phyloP scores from a whole-genome alignment of 2,797 vertebrate genomes.

The Tragopan temminckii region DNA sequence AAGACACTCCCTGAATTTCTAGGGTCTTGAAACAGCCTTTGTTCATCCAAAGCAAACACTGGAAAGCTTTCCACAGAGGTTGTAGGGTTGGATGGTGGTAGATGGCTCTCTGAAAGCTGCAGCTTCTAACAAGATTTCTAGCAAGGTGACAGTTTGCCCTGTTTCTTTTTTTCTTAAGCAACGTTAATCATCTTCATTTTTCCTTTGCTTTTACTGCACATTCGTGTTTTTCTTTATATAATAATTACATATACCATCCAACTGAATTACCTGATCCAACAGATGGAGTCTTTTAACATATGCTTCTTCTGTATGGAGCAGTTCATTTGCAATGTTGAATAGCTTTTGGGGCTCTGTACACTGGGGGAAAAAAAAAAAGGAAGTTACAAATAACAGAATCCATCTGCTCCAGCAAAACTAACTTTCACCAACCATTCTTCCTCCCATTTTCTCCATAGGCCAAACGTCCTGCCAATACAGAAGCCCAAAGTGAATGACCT shows the following conservation, averaged over 20 bases:
- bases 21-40: background rate
- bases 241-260: background rate
- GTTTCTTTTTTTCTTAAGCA: background rate
- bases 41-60: background rate
- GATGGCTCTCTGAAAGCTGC: background rate
- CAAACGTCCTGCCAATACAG: background rate
- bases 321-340: conserved; percentile 94
- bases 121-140: background rate
- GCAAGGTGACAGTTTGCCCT: background rate
- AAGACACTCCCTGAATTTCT: background rate
- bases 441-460: background rate
- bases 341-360: conserved; percentile 91
- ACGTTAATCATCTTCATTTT: background rate
- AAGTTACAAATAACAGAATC: background rate
- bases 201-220: background rate
- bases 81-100: background rate
- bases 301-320: conserved; percentile 95
- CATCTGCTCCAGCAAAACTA: background rate
- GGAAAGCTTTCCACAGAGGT: background rate
- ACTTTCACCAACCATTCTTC: background rate
- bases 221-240: background rate
- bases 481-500: background rate
- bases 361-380: conserved; percentile 77
- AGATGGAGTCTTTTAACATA: conserved; percentile 95
- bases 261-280: conserved; percentile 91